Conservation (phyloP, 2,113 vertebrate species). For the Aegithalos caudatus region DNA sequence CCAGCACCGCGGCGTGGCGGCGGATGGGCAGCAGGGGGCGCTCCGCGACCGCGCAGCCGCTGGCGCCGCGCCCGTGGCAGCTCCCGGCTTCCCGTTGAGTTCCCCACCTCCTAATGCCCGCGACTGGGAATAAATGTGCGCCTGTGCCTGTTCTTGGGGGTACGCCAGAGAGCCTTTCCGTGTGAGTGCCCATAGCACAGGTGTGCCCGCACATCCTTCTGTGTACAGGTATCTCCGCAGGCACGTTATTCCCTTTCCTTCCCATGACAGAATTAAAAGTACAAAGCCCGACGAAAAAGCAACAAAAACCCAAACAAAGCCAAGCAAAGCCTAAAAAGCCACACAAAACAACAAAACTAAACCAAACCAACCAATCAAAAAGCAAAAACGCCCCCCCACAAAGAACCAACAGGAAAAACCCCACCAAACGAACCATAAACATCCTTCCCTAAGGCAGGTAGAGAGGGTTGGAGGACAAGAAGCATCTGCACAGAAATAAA, state of each 20-base stretch:
- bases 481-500: not conserved
- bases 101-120: rapidly evolving
- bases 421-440: not conserved
- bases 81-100: rapidly evolving
- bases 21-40: not conserved
- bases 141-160: rapidly evolving
- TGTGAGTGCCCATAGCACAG: rapidly evolving
- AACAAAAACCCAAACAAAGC: not conserved
- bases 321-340: not conserved
- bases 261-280: not conserved
- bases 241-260: rapidly evolving
- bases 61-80: rapidly evolving
- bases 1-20: not conserved
- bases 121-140: rapidly evolving
- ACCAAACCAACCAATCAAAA: not conserved
- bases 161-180: rapidly evolving
- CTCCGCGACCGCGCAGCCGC: not conserved
- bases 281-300: rapidly evolving
- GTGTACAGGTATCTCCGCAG: rapidly evolving
- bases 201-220: not conserved
- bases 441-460: not conserved
- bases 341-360: not conserved
- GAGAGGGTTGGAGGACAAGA: too few species aligned
- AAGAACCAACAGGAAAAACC: not conserved
- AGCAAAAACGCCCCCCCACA: rapidly evolving